Conservation (phyloP, 2,888 invertebrate genomes). For the Drosophila paramelanica region DNA sequence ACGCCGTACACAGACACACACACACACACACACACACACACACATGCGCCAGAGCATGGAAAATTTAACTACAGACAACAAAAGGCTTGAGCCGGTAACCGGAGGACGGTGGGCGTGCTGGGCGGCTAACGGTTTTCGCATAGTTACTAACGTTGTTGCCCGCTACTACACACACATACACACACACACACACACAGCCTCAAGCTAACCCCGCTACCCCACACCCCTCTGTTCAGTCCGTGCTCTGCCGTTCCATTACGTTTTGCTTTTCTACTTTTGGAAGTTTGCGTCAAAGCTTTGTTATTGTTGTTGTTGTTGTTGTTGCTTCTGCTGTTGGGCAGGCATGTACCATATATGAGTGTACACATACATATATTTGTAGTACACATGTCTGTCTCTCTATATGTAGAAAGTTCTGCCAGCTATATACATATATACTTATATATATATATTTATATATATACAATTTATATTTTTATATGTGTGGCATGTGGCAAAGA, state of each 20-base stretch:
- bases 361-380: conserved; percentile 2
- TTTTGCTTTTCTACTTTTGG: conserved; percentile 66
- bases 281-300: conserved; percentile 67
- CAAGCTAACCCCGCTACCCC: not conserved
- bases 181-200: not conserved
- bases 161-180: conserved; percentile 12
- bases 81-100: conserved; percentile 69
- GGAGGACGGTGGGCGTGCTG: conserved; percentile 19
- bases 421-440: conserved; percentile 7
- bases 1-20: conserved; percentile 31
- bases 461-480: not conserved
- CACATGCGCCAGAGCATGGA: conserved; percentile 56
- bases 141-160: conserved; percentile 52
- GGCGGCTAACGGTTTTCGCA: conserved; percentile 37
- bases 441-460: conserved; percentile 1
- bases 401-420: conserved; percentile 41
- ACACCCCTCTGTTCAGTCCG: conserved; percentile 4
- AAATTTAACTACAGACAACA: conserved; percentile 78
- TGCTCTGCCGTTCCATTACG: conserved; percentile 51
- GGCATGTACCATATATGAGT: conserved; percentile 39
- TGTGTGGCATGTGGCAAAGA: conserved; percentile 47
- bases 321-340: conserved; percentile 40
- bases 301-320: conserved; percentile 39
- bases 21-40: conserved; percentile 33
- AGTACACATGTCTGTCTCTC: conserved; percentile 28